Conservation (phyloP, 2,888 invertebrate species). For the Pollenia angustigena region DNA sequence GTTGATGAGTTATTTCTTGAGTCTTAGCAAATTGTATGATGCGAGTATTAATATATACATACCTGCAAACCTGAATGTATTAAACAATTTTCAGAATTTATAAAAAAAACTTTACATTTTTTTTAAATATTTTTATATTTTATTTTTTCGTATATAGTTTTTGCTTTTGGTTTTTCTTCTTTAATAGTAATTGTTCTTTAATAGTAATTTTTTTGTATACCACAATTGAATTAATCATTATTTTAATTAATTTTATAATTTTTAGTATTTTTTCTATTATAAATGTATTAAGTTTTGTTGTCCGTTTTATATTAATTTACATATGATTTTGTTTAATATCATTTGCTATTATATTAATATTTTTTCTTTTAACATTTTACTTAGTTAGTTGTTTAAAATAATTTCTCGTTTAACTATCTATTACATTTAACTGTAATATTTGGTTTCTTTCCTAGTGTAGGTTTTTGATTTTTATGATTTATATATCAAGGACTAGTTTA, state of each 20-base stretch:
- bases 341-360: conserved; percentile 34
- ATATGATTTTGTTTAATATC: conserved; percentile 30
- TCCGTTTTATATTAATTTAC: conserved; percentile 37
- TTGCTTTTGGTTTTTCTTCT: conserved; percentile 50
- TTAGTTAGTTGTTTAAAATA: not conserved
- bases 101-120: not conserved
- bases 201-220: conserved; percentile 66
- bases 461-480: not conserved
- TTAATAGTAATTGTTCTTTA: no score
- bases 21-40: no score
- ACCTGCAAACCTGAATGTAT: not conserved
- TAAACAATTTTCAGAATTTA: not conserved
- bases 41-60: no score
- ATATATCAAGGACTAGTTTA: conserved; percentile 23
- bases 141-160: conserved; percentile 70
- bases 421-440: conserved; percentile 59
- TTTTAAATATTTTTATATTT: conserved; percentile 58
- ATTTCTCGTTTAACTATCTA: conserved; percentile 3
- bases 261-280: conserved; percentile 41
- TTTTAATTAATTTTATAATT: conserved; percentile 51
- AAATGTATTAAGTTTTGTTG: conserved; percentile 4
- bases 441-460: conserved; percentile 44
- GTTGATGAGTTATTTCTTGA: no score
- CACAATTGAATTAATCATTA: conserved; percentile 62
- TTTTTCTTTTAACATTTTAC: conserved; percentile 16